Evolutionary conservation across 64 coral and sea anemone genomes (phyloP), one percentile per base, ranked within the genome.

Genomic region (Stichodactyla mertensii): DNA sequence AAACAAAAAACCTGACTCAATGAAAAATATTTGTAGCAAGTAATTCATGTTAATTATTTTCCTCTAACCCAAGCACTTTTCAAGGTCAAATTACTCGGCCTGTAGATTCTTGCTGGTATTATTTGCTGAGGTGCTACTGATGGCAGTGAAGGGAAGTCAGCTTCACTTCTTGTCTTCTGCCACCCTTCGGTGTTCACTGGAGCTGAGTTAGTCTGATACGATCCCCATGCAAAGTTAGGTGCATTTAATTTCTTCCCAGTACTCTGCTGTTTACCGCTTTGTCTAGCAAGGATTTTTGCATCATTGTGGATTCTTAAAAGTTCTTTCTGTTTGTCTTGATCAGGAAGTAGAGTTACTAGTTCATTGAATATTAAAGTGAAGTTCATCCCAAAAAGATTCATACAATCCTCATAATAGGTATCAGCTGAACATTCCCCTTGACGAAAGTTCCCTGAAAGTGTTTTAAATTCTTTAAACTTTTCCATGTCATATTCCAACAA

Each of bases 11-110:
- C 0, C 28, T 31, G 28, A 31, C 5, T 66, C 22, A 66, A 66
- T 20, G 22, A n/a, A 5, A 13, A 66, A 7, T 23, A 66, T 66
- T n/a, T 59, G 15, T 10, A 66, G 22, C 7, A 4, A 6, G 62
- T n/a, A 51, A 58, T 69, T 77, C 7, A 59, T 27, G 16, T 52
- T 53, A 45, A 11, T 67, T 90, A 97, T 87, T 97, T 97, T 22
- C 94, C 94, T 77, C 91, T 64, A 15, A 97, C 89, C 94, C 94
- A 97, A 53, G 94, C 94, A 86, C 88, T 83, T 77, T 97, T 97
- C 2, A 97, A 27, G 5, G 86, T 80, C 26, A 51, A 55, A 2
- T 78, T 88, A 85, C 45, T 87, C 31, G 91, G 85, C 51, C 52
- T 88, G 54, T 92, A 92, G 51, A 93, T n/a, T 58, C 86, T 51